Evolutionary conservation across 1,140 invertebrate species (phyloP), one percentile per base, ranked within the genome.

Genomic region (Drosophila carrolli): DNA sequence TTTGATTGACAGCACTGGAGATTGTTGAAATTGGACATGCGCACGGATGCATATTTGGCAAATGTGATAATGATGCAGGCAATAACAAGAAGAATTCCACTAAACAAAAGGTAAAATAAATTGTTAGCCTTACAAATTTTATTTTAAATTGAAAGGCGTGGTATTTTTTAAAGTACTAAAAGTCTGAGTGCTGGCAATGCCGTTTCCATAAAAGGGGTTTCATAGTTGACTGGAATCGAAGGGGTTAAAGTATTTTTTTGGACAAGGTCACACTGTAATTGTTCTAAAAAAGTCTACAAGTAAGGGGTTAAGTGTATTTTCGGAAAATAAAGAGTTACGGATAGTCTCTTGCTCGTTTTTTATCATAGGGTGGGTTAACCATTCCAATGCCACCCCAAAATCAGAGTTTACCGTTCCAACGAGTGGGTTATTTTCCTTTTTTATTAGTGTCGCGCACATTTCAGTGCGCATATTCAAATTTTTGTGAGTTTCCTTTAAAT

Each of bases 381-480:
- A 32, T 48, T 46, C 37, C 37, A 40, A 1, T 44, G 46, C 53
- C 41, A 44, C 47, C 48, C 5, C 43, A 58, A 41, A 75, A 48
- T 23, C 47, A 54, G 11, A 23, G 0, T 48, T 35, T n/a, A 57
- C 29, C 37, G 10, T 57, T 71, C 63, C 67, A 50, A 40, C 0
- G 65, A 43, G 43, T 5, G 43, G 41, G 16, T 19, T 47, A 62
- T 51, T 61, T 76, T 66, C 53, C 57, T 63, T 68, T 70, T 55
- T 51, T 65, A 46, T 59, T 54, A 40, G 23, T 23, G 44, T 57
- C 32, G 53, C 59, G 43, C 59, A 65, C 47, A 41, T 56, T 68
- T 57, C 75, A 70, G 51, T 86, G 83, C 83, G 83, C 83, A 86
- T 86, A 86, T 86, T 86, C 83, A 86, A 86, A 86, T 86, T 86